These are phyloP conservation scores for Drosophila lacteicornis DNA, from an alignment of 1,140 invertebrate species.

Conservation along the genomic window DNA sequence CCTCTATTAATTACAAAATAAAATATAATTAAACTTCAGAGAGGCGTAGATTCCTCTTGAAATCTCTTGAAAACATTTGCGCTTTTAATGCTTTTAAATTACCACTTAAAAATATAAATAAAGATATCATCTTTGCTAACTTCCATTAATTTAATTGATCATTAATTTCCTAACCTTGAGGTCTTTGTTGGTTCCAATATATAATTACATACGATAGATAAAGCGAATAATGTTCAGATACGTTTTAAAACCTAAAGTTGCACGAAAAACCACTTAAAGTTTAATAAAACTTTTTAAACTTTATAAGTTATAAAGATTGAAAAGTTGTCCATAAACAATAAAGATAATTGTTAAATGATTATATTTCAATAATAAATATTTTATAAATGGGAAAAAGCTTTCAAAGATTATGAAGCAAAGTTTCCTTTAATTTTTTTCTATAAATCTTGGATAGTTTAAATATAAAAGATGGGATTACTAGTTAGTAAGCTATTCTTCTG, in stretches of 20 bases:
- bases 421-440: background rate
- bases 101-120: background rate
- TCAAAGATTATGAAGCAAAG: background rate
- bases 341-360: background rate
- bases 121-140: conserved; percentile 1
- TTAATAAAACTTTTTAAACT: background rate
- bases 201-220: conserved; percentile 1
- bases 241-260: conserved; percentile 4
- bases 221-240: conserved; percentile 1
- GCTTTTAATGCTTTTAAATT: background rate
- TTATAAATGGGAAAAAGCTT: background rate
- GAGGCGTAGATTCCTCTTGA: background rate
- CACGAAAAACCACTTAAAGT: background rate
- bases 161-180: conserved; percentile 4
- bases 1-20: background rate
- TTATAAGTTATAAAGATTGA: conserved; percentile 8
- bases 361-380: background rate
- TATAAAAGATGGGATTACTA: background rate
- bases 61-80: background rate
- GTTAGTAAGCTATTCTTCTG: background rate
- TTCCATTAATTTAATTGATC: conserved; percentile 17
- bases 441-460: background rate
- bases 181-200: background rate
- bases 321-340: background rate
- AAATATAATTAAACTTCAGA: background rate